phyloP scores from a whole-genome alignment of 2,888 invertebrate species.

The Leptarthrus brevirostris region DNA sequence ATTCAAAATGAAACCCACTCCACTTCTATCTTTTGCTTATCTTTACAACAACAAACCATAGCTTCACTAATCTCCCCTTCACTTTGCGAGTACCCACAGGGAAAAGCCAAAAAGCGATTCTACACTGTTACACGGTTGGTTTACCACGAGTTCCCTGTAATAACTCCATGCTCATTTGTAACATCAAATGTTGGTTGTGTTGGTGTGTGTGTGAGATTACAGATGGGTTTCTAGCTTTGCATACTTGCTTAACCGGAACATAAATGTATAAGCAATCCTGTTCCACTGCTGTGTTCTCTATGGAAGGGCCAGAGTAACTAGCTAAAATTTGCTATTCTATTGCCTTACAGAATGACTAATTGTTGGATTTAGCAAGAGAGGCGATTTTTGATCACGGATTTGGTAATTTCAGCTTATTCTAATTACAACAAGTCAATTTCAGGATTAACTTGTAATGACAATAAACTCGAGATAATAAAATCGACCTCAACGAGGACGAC shows the following conservation, averaged over 20 bases:
- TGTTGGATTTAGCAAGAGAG: slow-evolving; percentile 28
- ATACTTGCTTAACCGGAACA: slow-evolving; percentile 14
- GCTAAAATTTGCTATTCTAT: slow-evolving; percentile 20
- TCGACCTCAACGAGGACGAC: neutral
- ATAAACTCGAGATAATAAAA: slow-evolving; percentile 35
- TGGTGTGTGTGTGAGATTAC: neutral
- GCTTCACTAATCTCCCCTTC: neutral
- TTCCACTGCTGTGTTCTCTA: neutral
- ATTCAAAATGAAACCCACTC: no score
- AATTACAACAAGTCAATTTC: slow-evolving; percentile 43
- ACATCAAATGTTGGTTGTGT: slow-evolving; percentile 9
- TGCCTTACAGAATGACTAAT: slow-evolving; percentile 39
- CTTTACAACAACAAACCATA: neutral
- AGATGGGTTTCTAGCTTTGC: neutral
- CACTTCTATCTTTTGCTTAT: no score
- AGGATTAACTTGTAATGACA: slow-evolving; percentile 41
- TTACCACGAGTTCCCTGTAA: slow-evolving; percentile 42
- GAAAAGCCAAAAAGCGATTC: slow-evolving; percentile 43
- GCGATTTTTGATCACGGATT: slow-evolving; percentile 43
- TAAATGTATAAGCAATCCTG: neutral
- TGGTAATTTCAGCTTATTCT: slow-evolving; percentile 35
- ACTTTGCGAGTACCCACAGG: neutral
- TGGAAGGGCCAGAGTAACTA: neutral
- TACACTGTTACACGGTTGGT: slow-evolving; percentile 38
- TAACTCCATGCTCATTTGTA: slow-evolving; percentile 31